Evolutionary conservation across 1,140 invertebrate species (phyloP).

Genomic region (Drosophila kepulauana): DNA sequence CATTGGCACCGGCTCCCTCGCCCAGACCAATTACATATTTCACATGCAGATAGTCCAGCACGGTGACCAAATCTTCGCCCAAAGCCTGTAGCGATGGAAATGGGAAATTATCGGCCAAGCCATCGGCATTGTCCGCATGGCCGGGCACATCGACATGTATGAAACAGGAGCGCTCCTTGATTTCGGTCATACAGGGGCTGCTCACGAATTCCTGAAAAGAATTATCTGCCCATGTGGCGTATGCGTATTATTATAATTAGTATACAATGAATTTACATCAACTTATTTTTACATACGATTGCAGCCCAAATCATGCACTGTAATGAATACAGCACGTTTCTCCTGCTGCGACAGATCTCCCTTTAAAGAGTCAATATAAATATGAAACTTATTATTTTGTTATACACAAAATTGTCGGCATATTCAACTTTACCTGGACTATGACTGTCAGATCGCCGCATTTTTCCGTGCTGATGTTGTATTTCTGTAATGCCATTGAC

Average conservation of each 20-base stretch:
- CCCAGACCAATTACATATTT: slow-evolving; percentile 93
- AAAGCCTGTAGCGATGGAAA: slow-evolving; percentile 94
- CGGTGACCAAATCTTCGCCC: slow-evolving; percentile 93
- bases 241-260: not conserved
- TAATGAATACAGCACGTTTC: slow-evolving; percentile 93
- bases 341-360: slow-evolving; percentile 92
- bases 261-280: not conserved
- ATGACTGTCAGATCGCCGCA: slow-evolving; percentile 89
- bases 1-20: slow-evolving; percentile 96
- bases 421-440: slow-evolving; percentile 87
- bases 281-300: slow-evolving; percentile 90
- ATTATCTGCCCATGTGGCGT: slow-evolving; percentile 86
- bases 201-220: slow-evolving; percentile 92
- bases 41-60: slow-evolving; percentile 92
- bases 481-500: slow-evolving; percentile 87
- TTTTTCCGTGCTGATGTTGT: slow-evolving; percentile 89
- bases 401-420: not conserved
- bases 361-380: slow-evolving; percentile 84
- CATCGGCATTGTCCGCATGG: slow-evolving; percentile 92
- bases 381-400: not conserved
- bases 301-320: slow-evolving; percentile 95
- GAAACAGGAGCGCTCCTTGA: slow-evolving; percentile 94
- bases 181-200: slow-evolving; percentile 92
- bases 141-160: slow-evolving; percentile 96
- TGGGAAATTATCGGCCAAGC: slow-evolving; percentile 89